These are phyloP conservation scores for Anguilla megastoma DNA, from an alignment of 2,797 vertebrate species.

Conservation along the genomic window DNA sequence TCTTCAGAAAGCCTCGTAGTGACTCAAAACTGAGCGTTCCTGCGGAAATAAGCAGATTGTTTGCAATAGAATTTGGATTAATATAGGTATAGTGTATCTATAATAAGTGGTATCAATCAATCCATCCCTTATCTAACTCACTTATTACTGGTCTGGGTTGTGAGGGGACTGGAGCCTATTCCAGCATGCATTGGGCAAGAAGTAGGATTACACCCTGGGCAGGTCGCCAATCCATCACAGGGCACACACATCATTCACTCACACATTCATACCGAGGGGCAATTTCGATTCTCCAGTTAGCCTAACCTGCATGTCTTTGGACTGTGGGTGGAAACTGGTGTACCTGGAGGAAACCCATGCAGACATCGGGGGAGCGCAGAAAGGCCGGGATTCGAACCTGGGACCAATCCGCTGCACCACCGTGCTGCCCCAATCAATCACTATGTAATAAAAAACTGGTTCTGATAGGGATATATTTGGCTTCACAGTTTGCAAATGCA, in stretches of 20 bases:
- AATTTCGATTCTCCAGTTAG: neutral
- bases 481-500: constrained; percentile 22
- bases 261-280: too few species aligned
- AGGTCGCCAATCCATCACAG: neutral
- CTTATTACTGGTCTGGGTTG: neutral
- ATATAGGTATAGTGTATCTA: constrained; percentile 35
- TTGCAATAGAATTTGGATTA: constrained; percentile 40
- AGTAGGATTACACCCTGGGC: neutral
- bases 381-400: neutral
- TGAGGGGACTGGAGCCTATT: too few species aligned
- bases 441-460: constrained; percentile 32
- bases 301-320: neutral
- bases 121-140: neutral
- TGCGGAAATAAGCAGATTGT: constrained; percentile 47
- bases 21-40: constrained; percentile 30
- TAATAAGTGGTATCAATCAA: constrained; percentile 23
- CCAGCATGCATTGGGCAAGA: too few species aligned
- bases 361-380: neutral
- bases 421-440: neutral
- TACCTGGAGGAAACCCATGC: neutral
- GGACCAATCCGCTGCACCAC: neutral
- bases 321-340: neutral
- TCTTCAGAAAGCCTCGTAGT: constrained; percentile 42
- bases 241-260: too few species aligned
- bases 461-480: constrained; percentile 17